Base-by-base conservation (phyloP, 2,113 vertebrate species). In the Microcebus murinus region DNA sequence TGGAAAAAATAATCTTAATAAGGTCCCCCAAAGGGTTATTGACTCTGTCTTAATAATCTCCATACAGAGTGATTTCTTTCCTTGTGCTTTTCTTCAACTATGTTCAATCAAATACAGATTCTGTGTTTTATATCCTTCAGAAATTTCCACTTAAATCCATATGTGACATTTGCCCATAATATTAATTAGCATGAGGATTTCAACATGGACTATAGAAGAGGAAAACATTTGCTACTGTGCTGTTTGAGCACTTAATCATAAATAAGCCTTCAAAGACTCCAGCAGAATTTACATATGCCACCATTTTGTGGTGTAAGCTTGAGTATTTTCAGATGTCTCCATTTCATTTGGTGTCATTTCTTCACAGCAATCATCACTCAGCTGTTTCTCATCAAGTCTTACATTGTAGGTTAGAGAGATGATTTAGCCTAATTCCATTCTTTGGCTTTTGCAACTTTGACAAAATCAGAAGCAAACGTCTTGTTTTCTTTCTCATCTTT, bases 261-360 rank as follows among this genome's bases (percentile, higher is more conserved):
- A 90, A 79, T 82, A 86, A 92, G 27, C 67, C 87, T 97, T 96
- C 94, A 92, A 96, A 95, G 86, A 63, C 29, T 34, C 12, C 6
- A 48, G 48, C 25, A 34, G 34, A 92, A 95, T 97, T 95, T 90
- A 90, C 55, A 88, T 90, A 73, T 52, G 76, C 84, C 92, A 84
- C 59, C 59, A 67, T 63, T 83, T 83, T 67, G 68, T 42, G 59
- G 61, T 88, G 25, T 42, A 29, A 80, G 29, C 36, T 20, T 94
- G 87, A 97, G 67, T 94, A 68, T 23, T 97, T 96, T 96, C 96
- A 97, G 92, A 97, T 95, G 91, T 94, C 48, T 95, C 90, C 71
- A 61, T 93, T 96, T 96, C 90, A 77, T 90, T 68, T 50, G 95
- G 87, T 95, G 96, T 96, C 80, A 88, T 90, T 57, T 84, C 86